Conservation (phyloP, 2,888 invertebrate species). For the Elmis aenea region DNA sequence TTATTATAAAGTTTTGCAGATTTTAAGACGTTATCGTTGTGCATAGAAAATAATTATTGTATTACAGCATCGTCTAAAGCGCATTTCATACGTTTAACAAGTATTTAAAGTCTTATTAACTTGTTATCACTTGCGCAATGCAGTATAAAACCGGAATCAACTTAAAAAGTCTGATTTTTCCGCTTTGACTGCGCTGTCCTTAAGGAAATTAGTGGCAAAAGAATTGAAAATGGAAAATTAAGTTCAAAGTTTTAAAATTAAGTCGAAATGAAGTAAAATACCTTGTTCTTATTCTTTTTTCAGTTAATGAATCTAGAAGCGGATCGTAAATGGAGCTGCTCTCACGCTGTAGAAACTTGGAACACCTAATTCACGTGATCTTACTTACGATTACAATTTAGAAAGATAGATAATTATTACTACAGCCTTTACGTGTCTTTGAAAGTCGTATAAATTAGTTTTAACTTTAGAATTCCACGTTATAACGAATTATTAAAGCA, state of each 20-base stretch:
- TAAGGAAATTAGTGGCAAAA: conserved; percentile 15
- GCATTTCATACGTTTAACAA: too few relatives aligned
- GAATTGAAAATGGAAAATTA: conserved; percentile 16
- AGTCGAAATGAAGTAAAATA: conserved; percentile 17
- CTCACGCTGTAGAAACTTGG: conserved; percentile 15
- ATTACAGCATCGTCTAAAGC: too few relatives aligned
- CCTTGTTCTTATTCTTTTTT: conserved; percentile 15
- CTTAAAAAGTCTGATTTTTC: too few relatives aligned
- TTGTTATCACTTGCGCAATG: too few relatives aligned
- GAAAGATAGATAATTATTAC: conserved; percentile 18
- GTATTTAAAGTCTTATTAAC: too few relatives aligned
- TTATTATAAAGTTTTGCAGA: too few relatives aligned
- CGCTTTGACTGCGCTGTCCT: conserved; percentile 8
- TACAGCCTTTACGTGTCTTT: conserved; percentile 9
- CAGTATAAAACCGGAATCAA: too few relatives aligned
- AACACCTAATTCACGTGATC: conserved; percentile 17
- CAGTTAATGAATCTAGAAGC: conserved; percentile 16
- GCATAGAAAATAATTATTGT: too few relatives aligned
- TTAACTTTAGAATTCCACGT: conserved; percentile 11
- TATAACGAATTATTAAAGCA: too few relatives aligned
- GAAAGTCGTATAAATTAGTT: conserved; percentile 16
- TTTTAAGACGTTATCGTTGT: too few relatives aligned
- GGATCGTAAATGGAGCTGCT: conserved; percentile 13
- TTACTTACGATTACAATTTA: conserved; percentile 18
- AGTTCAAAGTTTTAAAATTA: conserved; percentile 16